These are phyloP conservation scores for Nemotelus nigrinus DNA, from an alignment of 2,888 invertebrate genomes.

Conservation along the genomic window DNA sequence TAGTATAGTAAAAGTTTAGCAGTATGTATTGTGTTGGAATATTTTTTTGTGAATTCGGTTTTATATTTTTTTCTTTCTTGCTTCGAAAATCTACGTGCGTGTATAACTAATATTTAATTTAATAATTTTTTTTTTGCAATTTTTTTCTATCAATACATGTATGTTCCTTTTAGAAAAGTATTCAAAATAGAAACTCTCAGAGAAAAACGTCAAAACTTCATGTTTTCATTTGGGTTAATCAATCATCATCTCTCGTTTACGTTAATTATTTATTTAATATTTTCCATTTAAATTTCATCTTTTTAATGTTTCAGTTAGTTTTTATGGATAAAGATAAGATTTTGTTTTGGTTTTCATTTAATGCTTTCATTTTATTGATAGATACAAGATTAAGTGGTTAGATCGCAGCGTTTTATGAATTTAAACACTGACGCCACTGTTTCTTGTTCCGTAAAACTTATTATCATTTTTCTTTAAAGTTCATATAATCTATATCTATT, in stretches of 20 bases:
- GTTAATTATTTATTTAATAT: conserved; percentile 15
- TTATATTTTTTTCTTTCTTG: conserved; percentile 9
- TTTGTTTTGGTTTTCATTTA: too few species aligned
- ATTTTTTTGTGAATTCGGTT: conserved; percentile 11
- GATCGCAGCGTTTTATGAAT: too few species aligned
- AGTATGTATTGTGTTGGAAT: neutral
- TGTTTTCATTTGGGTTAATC: neutral
- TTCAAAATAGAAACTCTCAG: conserved; percentile 51
- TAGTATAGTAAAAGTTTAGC: neutral
- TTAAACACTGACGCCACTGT: conserved; percentile 48
- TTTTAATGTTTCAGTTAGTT: too few species aligned
- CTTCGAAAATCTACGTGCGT: conserved; percentile 9
- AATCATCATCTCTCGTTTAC: neutral
- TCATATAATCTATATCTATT: conserved; percentile 1
- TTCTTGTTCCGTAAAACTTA: conserved; percentile 42
- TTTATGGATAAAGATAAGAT: too few species aligned
- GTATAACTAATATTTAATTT: conserved; percentile 17
- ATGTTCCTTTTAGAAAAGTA: conserved; percentile 48
- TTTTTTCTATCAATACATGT: conserved; percentile 24
- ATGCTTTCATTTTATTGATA: too few species aligned
- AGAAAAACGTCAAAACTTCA: conserved; percentile 48
- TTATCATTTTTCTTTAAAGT: conserved; percentile 28
- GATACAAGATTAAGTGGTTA: too few species aligned
- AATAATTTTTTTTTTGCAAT: conserved; percentile 14
- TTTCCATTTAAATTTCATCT: neutral